These are phyloP conservation scores for Euzophera pinguis DNA, from an alignment of 2,888 invertebrate species.

Conservation along the genomic window DNA sequence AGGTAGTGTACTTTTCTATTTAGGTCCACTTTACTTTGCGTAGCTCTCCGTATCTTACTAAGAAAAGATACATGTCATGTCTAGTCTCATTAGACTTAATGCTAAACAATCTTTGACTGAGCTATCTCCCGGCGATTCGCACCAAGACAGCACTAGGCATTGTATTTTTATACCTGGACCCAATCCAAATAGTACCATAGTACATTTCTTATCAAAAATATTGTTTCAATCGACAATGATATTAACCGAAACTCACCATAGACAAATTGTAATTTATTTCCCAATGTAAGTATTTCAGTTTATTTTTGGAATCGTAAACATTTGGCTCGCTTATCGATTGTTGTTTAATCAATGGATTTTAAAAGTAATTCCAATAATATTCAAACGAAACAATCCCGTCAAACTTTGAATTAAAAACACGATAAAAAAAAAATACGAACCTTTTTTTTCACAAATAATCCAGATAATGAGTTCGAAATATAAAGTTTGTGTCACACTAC, in stretches of 20 bases:
- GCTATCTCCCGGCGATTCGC: constrained; percentile 53
- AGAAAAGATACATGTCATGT: too few relatives aligned
- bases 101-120: constrained; percentile 17
- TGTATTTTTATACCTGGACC: constrained; percentile 76
- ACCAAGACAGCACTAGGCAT: constrained; percentile 56
- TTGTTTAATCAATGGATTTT: constrained; percentile 14
- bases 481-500: constrained; percentile 7
- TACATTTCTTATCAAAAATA: constrained; percentile 62
- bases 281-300: constrained; percentile 11
- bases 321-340: constrained; percentile 25
- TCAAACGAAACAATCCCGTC: background rate
- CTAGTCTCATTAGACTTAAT: background rate
- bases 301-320: constrained; percentile 29
- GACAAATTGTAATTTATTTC: constrained; percentile 7
- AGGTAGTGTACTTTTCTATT: too few relatives aligned
- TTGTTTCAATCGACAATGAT: constrained; percentile 35
- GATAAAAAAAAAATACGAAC: background rate
- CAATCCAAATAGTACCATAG: constrained; percentile 74
- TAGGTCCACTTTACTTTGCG: too few relatives aligned
- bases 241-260: constrained; percentile 9
- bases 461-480: background rate
- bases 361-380: background rate
- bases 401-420: background rate
- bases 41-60: too few relatives aligned
- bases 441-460: constrained; percentile 4